phyloP scores from a whole-genome alignment of 1,140 invertebrate species.

The Drosophila watanabei region DNA sequence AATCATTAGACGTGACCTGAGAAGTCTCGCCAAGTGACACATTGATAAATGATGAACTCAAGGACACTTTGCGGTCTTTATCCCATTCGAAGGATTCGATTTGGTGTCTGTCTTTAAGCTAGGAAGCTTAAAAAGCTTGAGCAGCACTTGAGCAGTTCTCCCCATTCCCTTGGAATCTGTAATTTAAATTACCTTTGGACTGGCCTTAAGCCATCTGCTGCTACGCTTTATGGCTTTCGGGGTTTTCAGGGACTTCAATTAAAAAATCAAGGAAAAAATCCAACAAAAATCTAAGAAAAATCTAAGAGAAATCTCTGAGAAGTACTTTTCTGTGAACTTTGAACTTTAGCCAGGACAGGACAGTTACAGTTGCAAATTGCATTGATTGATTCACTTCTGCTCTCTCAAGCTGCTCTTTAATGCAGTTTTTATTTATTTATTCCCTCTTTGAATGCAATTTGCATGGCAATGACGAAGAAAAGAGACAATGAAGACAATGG shows the following conservation, averaged over 20 bases:
- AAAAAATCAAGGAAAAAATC: slow-evolving; percentile 8
- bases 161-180: neutral
- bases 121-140: neutral
- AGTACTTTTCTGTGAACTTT: slow-evolving; percentile 42
- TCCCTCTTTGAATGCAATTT: slow-evolving; percentile 50
- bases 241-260: slow-evolving; percentile 31
- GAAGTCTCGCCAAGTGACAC: slow-evolving; percentile 63
- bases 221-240: slow-evolving; percentile 59
- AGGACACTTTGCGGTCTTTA: slow-evolving; percentile 20
- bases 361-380: neutral
- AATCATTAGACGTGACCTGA: slow-evolving; percentile 57
- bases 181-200: slow-evolving; percentile 36
- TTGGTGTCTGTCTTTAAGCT: slow-evolving; percentile 14
- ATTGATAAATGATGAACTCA: slow-evolving; percentile 63
- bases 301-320: neutral
- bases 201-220: slow-evolving; percentile 37
- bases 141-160: neutral
- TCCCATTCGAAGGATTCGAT: slow-evolving; percentile 7
- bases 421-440: slow-evolving; percentile 27
- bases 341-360: slow-evolving; percentile 25
- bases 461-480: slow-evolving; percentile 60
- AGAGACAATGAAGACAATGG: slow-evolving; percentile 29
- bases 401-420: slow-evolving; percentile 28
- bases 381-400: slow-evolving; percentile 54
- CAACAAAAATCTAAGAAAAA: slow-evolving; percentile 9